Evolutionary conservation across 2,888 invertebrate genomes (phyloP).

Genomic region (Yponomeuta plumbellus): DNA sequence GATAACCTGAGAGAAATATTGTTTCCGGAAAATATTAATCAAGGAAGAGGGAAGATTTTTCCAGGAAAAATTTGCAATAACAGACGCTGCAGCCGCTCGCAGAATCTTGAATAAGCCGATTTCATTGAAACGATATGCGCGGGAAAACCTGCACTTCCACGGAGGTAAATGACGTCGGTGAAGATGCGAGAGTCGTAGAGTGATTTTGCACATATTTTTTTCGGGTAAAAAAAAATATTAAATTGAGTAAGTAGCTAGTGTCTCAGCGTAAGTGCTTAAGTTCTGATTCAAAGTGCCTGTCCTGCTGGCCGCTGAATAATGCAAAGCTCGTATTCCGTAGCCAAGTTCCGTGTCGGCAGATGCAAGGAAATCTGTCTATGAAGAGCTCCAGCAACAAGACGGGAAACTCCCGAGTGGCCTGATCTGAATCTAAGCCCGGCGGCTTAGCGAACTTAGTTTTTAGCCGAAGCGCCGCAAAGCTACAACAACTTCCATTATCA

Average conservation of each 20-base stretch:
- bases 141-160: no score
- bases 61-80: not conserved
- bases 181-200: no score
- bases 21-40: not conserved
- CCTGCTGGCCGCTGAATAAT: not conserved
- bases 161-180: no score
- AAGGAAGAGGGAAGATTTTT: not conserved
- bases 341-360: not conserved
- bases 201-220: no score
- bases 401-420: not conserved
- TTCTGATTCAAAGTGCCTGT: not conserved
- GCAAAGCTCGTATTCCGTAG: not conserved
- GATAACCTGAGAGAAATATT: not conserved
- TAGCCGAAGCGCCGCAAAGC: not conserved
- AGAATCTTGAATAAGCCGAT: no score
- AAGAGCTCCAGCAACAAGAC: not conserved
- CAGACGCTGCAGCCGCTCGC: not conserved
- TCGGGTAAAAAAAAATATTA: no score
- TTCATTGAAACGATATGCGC: no score
- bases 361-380: not conserved
- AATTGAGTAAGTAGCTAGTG: not conserved
- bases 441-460: slow-evolving; percentile 1
- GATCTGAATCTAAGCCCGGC: not conserved
- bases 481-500: not conserved
- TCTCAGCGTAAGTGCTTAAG: not conserved